Conservation (phyloP, 2,888 invertebrate species). For the Osmoderma eremita region DNA sequence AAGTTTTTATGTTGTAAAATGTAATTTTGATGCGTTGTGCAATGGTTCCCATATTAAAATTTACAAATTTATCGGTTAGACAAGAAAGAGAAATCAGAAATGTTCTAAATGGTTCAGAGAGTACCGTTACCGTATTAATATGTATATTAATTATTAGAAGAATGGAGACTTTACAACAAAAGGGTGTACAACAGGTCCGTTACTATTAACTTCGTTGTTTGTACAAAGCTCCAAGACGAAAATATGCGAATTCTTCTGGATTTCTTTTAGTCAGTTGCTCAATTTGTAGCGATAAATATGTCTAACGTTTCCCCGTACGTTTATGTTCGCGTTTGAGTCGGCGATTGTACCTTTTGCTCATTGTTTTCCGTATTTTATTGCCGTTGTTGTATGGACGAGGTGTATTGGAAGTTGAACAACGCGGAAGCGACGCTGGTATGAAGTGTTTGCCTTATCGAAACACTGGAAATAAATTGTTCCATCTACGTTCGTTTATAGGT, state of each 20-base stretch:
- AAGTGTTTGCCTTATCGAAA: conserved; percentile 36
- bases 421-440: conserved; percentile 23
- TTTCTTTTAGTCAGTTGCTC: conserved; percentile 8
- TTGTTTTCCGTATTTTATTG: conserved; percentile 37
- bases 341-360: conserved; percentile 23
- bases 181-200: too few relatives aligned
- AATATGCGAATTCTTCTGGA: conserved; percentile 1
- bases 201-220: too few relatives aligned
- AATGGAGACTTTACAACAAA: too few relatives aligned
- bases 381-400: background rate
- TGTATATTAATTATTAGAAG: too few relatives aligned
- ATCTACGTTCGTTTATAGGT: conserved; percentile 19
- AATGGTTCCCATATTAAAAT: too few relatives aligned
- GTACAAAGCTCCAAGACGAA: background rate
- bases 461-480: conserved; percentile 27
- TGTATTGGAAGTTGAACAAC: conserved; percentile 32
- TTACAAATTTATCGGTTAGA: too few relatives aligned
- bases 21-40: too few relatives aligned
- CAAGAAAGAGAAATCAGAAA: too few relatives aligned
- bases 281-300: conserved; percentile 31
- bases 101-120: too few relatives aligned
- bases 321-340: conserved; percentile 9
- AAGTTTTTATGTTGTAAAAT: too few relatives aligned
- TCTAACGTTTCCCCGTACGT: conserved; percentile 10
- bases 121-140: too few relatives aligned